These are phyloP conservation scores for Drosophila santomea DNA, from an alignment of 1,140 invertebrate genomes.

Conservation along the genomic window DNA sequence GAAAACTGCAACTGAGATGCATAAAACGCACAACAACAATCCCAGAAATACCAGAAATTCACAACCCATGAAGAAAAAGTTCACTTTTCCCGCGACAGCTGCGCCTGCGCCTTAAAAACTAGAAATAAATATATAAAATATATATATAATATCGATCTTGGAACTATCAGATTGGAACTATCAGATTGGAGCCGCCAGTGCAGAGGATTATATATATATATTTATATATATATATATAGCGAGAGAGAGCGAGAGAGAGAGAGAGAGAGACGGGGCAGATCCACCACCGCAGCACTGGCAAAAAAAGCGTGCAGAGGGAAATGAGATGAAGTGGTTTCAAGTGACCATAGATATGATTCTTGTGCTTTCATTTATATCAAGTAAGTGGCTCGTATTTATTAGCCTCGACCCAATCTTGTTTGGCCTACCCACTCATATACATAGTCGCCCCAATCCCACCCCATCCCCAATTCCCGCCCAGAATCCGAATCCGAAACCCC, in stretches of 20 bases:
- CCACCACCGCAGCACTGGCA: slow-evolving; percentile 33
- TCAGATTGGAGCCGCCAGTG: not conserved
- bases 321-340: slow-evolving; percentile 84
- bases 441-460: too few relatives aligned
- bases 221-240: not conserved
- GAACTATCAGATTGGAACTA: not conserved
- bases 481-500: not conserved
- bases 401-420: slow-evolving; percentile 27
- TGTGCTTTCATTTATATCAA: slow-evolving; percentile 84
- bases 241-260: not conserved
- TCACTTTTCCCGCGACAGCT: slow-evolving; percentile 9
- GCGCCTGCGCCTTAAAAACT: slow-evolving; percentile 41
- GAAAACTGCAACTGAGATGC: slow-evolving; percentile 50
- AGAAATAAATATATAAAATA: not conserved
- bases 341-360: slow-evolving; percentile 84
- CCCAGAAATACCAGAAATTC: slow-evolving; percentile 3
- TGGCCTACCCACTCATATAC: not conserved
- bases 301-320: slow-evolving; percentile 75
- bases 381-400: slow-evolving; percentile 76
- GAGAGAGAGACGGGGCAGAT: slow-evolving; percentile 12
- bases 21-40: slow-evolving; percentile 57
- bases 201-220: slow-evolving; percentile 4
- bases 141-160: not conserved
- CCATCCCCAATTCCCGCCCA: not conserved
- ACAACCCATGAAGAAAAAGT: slow-evolving; percentile 17